Evolutionary conservation across 2,797 vertebrate genomes (phyloP).

Genomic region (Gymnocypris eckloni): DNA sequence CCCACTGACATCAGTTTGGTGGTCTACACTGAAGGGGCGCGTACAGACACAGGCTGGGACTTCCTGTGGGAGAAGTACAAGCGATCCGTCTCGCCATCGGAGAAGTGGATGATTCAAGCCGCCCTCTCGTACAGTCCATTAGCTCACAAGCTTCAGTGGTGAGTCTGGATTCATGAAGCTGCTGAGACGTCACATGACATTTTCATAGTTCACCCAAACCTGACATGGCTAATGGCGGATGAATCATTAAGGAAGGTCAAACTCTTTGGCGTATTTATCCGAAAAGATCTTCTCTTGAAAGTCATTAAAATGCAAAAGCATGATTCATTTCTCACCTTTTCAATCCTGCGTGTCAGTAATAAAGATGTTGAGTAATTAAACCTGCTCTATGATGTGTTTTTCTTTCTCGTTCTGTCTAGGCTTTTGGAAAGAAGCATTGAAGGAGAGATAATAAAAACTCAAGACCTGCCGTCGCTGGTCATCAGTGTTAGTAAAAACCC

Average conservation of each 20-base stretch:
- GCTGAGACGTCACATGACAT: not conserved
- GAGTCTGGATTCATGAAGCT: conserved; percentile 55
- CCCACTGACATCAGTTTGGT: conserved; percentile 84
- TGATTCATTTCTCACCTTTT: not conserved
- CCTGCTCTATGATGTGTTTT: not conserved
- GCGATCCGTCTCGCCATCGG: conserved; percentile 73
- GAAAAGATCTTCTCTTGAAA: not conserved
- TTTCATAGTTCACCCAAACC: conserved; percentile 2
- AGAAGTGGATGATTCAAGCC: conserved; percentile 80
- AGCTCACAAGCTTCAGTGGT: conserved; percentile 86
- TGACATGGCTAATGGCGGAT: not conserved
- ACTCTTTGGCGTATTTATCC: not conserved
- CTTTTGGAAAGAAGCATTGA: conserved; percentile 84
- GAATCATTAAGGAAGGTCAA: conserved; percentile 11
- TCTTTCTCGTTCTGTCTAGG: conserved; percentile 69
- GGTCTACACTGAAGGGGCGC: conserved; percentile 86
- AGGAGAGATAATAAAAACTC: conserved; percentile 86
- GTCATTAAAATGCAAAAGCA: conserved; percentile 5
- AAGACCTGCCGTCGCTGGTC: conserved; percentile 85
- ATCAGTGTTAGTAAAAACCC: conserved; percentile 82
- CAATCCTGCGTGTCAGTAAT: not conserved
- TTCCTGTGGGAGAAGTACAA: conserved; percentile 87
- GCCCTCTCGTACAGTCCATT: conserved; percentile 79
- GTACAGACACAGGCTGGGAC: conserved; percentile 86
- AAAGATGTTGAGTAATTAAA: not conserved